Evolutionary conservation across 2,888 invertebrate species (phyloP), one percentile per base, ranked within the genome.

Genomic region (Tillus elongatus): DNA sequence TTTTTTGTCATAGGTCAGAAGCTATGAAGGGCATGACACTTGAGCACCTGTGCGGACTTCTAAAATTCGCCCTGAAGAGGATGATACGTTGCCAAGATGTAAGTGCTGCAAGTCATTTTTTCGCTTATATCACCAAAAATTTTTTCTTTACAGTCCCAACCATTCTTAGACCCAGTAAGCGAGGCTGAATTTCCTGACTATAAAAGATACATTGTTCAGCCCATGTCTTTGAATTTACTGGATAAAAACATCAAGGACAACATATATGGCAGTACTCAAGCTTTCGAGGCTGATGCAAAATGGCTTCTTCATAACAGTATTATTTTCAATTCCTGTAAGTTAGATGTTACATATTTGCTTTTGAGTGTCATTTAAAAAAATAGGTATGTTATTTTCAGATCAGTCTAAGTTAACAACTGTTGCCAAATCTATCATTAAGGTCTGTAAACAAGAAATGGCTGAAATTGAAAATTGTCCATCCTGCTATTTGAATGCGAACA

Each of bases 261-360:
- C 35, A 57, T 74, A 13, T 95, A 91, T 64, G 85, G 85, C 9
- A 88, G 85, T 58, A 85, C 90, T 0, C 89, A 90, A 54, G 87
- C 88, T 2, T 92, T 95, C 64, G 70, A 87, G 37, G 82, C 86
- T 1, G 95, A 95, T 63, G 79, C 82, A 4, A 89, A 89, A 61
- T 95, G 93, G 93, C 85, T 96, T 55, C 72, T 88, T 35, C 95
- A 95, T 63, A 93, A 95, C 65, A 87, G 89, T 56, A 81, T 87
- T 41, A 82, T 92, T 44, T 92, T 85, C 60, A 91, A 90, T 69
- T 82, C 88, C 55, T 74, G 91, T 87, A 73, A 74, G 79, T 71
- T 33, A 19, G 6, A n/a, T 8, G n/a, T 19, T 8, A 6, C 6
- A 19, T 19, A 19, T n/a, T 19, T n/a, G 24, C n/a, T n/a, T 8